Evolutionary conservation across 2,888 invertebrate species (phyloP).

Genomic region (Apodemia duryi): DNA sequence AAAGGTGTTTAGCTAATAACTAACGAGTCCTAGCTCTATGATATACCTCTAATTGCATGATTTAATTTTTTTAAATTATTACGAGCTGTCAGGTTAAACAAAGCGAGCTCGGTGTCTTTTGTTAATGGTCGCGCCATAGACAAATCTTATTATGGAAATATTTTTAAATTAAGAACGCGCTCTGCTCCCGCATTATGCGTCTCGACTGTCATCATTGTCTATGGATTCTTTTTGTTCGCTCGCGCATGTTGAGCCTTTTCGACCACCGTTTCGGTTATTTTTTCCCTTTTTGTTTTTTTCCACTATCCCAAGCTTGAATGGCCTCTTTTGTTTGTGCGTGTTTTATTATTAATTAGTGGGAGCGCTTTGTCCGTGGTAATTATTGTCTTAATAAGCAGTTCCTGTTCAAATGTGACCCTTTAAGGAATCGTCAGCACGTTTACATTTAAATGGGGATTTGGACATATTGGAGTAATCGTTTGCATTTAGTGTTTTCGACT

Average conservation of each 20-base stretch:
- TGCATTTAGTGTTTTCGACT: slow-evolving; percentile 2
- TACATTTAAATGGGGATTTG: slow-evolving; percentile 52
- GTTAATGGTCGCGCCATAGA: slow-evolving; percentile 72
- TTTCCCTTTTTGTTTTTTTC: slow-evolving; percentile 53
- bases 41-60: slow-evolving; percentile 48
- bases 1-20: slow-evolving; percentile 71
- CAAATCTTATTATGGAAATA: slow-evolving; percentile 79
- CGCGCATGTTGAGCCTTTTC: slow-evolving; percentile 77
- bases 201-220: slow-evolving; percentile 77
- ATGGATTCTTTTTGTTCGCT: slow-evolving; percentile 71
- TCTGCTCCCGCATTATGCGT: slow-evolving; percentile 76
- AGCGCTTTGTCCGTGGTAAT: slow-evolving; percentile 77
- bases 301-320: slow-evolving; percentile 73
- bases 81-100: slow-evolving; percentile 63
- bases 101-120: slow-evolving; percentile 62
- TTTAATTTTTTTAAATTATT: slow-evolving; percentile 67
- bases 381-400: slow-evolving; percentile 79
- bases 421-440: slow-evolving; percentile 63
- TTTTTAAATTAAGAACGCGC: slow-evolving; percentile 77
- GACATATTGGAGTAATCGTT: slow-evolving; percentile 37
- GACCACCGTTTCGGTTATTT: slow-evolving; percentile 77
- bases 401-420: slow-evolving; percentile 66
- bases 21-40: slow-evolving; percentile 33
- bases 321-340: slow-evolving; percentile 75
- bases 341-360: slow-evolving; percentile 79